Conservation (phyloP, 2,113 vertebrate genomes). For the Gracilinanus agilis region DNA sequence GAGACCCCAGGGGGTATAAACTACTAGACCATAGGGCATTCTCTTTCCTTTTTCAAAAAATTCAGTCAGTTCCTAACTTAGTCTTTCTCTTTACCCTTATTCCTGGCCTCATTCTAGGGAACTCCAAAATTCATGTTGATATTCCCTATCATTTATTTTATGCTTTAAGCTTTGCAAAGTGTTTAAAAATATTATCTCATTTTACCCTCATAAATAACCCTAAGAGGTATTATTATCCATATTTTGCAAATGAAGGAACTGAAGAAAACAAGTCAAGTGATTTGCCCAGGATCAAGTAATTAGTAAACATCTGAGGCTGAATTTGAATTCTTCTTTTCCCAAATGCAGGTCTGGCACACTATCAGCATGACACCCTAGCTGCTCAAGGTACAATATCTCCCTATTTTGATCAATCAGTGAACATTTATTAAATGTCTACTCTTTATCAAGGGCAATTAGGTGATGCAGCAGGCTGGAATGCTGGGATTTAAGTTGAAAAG, state of each 20-base stretch:
- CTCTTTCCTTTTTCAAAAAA: not conserved
- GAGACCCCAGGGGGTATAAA: too few relatives aligned
- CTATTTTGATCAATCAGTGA: not conserved
- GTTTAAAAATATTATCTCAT: not conserved
- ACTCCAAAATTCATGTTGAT: not conserved
- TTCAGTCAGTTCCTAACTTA: not conserved
- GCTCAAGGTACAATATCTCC: not conserved
- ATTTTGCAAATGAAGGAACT: not conserved
- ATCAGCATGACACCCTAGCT: not conserved
- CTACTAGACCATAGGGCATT: too few relatives aligned
- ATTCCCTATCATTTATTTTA: not conserved
- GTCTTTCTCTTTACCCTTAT: not conserved
- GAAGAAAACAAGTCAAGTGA: not conserved
- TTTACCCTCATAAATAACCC: not conserved
- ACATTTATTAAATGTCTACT: not conserved
- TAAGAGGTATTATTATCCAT: not conserved
- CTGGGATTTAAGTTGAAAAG: too few relatives aligned
- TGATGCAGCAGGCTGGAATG: too few relatives aligned
- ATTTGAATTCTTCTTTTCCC: not conserved
- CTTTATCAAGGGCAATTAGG: not conserved
- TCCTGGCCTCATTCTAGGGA: not conserved
- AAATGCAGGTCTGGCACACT: not conserved
- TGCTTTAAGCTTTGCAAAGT: not conserved
- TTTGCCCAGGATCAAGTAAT: not conserved
- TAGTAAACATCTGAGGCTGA: not conserved